A percentile compares a stretch with the other conserved stretches of the same genome.
These are phyloP conservation scores for Amphiprion clarkii DNA, from an alignment of 2,797 vertebrate species.

Conservation along the genomic window DNA sequence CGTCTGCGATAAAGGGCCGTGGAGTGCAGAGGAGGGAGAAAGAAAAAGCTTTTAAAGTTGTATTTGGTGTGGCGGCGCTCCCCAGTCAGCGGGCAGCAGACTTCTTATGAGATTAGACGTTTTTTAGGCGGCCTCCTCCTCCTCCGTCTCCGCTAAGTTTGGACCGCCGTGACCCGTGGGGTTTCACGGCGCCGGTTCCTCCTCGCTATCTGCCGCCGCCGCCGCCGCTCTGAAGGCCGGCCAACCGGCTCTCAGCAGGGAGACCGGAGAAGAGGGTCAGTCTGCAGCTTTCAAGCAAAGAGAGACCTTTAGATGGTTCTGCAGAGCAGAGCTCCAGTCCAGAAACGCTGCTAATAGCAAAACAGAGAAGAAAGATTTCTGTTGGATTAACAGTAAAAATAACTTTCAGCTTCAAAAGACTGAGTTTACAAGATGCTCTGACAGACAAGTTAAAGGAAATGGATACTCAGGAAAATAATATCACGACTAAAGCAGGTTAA, in stretches of 20 bases:
- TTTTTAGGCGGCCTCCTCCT: conserved; percentile 70
- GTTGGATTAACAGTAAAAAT: too few relatives aligned
- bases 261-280: conserved; percentile 30
- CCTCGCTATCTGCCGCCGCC: conserved; percentile 41
- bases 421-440: too few relatives aligned
- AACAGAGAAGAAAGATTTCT: too few relatives aligned
- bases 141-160: conserved; percentile 40
- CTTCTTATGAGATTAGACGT: conserved; percentile 81
- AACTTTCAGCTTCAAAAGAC: too few relatives aligned
- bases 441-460: too few relatives aligned
- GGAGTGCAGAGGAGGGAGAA: conserved; percentile 44
- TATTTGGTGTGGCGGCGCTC: conserved; percentile 66
- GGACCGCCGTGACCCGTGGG: conserved; percentile 35
- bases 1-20: conserved; percentile 76
- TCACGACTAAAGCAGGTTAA: too few relatives aligned
- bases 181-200: conserved; percentile 22
- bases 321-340: neutral
- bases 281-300: conserved; percentile 18
- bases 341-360: too few relatives aligned
- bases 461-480: too few relatives aligned
- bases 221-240: conserved; percentile 46
- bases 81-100: conserved; percentile 64
- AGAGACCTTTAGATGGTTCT: neutral
- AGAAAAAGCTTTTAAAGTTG: conserved; percentile 80
- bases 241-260: conserved; percentile 35